Conservation (phyloP, 1,140 invertebrate genomes). For the Drosophila saltans region DNA sequence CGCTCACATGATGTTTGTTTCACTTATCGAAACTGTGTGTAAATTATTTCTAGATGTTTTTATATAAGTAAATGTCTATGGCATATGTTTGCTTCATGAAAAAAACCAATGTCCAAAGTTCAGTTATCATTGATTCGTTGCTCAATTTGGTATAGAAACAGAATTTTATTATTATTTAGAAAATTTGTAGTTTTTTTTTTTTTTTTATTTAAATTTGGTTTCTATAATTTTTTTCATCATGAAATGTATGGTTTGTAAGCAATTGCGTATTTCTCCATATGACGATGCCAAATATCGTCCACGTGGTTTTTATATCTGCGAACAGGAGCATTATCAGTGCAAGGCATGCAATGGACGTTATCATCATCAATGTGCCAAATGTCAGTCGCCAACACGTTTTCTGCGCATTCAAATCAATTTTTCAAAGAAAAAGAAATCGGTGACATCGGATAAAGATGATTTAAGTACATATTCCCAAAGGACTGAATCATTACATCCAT, state of each 20-base stretch:
- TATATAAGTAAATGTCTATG: too few relatives aligned
- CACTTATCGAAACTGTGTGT: too few relatives aligned
- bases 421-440: background rate
- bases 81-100: too few relatives aligned
- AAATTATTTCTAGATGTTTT: too few relatives aligned
- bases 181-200: too few relatives aligned
- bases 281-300: background rate
- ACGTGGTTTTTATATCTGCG: background rate
- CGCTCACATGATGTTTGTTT: background rate
- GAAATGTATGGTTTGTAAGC: slow-evolving; percentile 2
- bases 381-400: background rate
- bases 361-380: background rate
- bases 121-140: too few relatives aligned
- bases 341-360: background rate
- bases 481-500: background rate
- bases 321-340: slow-evolving; percentile 2
- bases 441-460: too few relatives aligned
- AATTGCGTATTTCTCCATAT: background rate
- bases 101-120: too few relatives aligned
- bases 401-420: background rate
- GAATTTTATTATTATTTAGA: too few relatives aligned
- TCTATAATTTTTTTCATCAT: background rate
- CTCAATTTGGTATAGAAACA: too few relatives aligned
- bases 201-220: background rate
- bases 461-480: too few relatives aligned